Base-by-base conservation (phyloP, 2,797 vertebrate species). In the Lateolabrax maculatus region DNA sequence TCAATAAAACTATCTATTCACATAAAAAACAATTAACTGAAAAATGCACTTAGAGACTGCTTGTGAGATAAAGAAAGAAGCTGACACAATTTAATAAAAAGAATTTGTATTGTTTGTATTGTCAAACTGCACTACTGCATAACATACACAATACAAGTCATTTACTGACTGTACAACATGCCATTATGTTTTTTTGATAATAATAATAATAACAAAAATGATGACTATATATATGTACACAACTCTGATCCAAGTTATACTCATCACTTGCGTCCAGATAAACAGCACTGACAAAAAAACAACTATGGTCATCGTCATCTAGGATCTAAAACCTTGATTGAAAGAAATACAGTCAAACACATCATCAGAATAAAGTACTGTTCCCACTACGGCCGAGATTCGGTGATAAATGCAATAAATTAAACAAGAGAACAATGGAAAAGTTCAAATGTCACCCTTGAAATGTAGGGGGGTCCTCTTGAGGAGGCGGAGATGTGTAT, bases 101-200 rank as follows among this genome's bases (percentile, higher is more conserved):
- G 96, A 92, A 90, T 95, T 94, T 95, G 93, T 95, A 94, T 94
- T 94, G 91, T 94, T 92, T 93, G 91, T 95, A 93, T 96, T 96
- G 95, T 93, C 97, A 98, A 98, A 97, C 96, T 95, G 92, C 95
- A 96, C 97, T 99, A 99, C 97, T 97, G 96, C 97, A 97, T 98
- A 98, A 98, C 98, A 97, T 97, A 98, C 97, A 98, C 97, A 97
- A 96, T 97, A 98, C 96, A 96, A 96, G 97, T 95, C 93, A 94
- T 96, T 96, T 95, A 96, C 95, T 94, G 96, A 96, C 97, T 97
- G 96, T 97, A 97, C 94, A 95, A 91, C 93, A 95, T 95, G 93
- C 94, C 90, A 71, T 90, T 88, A 88, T 90, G 88, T 80, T 77
- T 71, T 73, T 83, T 72, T 87, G 63, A 44, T 83, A 19, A 86